Evolutionary conservation across 2,888 invertebrate species (phyloP), one percentile per base, ranked within the genome.

Genomic region (Macropis europaea): DNA sequence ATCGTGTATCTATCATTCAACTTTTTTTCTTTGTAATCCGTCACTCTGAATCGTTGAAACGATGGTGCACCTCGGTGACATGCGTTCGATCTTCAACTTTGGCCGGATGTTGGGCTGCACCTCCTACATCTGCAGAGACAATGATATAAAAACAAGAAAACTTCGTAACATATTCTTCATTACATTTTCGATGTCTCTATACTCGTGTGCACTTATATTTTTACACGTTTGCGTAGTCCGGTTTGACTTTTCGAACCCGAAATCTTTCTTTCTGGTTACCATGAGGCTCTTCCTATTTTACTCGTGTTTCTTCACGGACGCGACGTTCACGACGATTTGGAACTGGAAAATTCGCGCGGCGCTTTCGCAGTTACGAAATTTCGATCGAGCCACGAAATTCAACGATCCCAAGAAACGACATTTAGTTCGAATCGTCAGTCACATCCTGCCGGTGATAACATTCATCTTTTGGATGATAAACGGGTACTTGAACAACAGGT

Each of bases 401-500:
- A 43, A 24, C 2, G 56, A 67, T 11, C 1, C 28, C 5, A 3
- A 7, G 11, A 53, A 6, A 15, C 3, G 28, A 2, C 6, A 19
- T 0, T 45, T 24, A 52, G 13, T 54, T 0, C 61, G 60, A 2
- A 47, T 53, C 11, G n/a, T 42, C 2, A 77, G 76, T 13, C 43
- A 52, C 6, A 15, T 28, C 3, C 1, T 76, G 3, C 11, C 73
- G 4, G 19, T 60, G 15, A 2, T 73, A 3, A 60, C 52, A 5
- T 11, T 71, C 0, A 22, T 59, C 3, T 80, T 63, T 15, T 85
- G 84, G 82, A n/a, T 47, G 15, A 13, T 68, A 22, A 73, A 77
- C 4, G 82, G 80, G 9, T 81, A 82, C 48, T 15, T 77, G n/a
- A 76, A 71, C n/a, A 82, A 72, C 66, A 48, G 68, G 83, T 84